Base-by-base conservation (phyloP, 2,888 invertebrate genomes). In the Synergus gifuensis region DNA sequence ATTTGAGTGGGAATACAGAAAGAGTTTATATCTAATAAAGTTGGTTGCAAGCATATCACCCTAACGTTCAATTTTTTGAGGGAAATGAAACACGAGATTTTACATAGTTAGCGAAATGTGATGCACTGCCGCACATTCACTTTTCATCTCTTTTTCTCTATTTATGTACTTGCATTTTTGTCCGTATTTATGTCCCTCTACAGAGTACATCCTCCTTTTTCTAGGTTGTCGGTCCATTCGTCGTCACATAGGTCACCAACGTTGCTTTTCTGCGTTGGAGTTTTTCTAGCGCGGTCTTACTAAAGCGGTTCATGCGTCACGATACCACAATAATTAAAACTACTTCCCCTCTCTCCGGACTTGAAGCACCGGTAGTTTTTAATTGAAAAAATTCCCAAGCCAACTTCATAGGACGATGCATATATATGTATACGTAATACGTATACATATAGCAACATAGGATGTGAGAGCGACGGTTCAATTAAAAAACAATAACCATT, bases 291-390 rank as follows among this genome's bases (percentile, higher is more conserved):
- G 73, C 79, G n/a, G 84, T 83, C 85, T 85, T 82, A 83, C 84
- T 80, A 86, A 86, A 87, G 82, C 87, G 86, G 85, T 84, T 87
- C 87, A 88, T 88, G 90, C 88, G 89, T 87, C 89, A 89, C 88
- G 88, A 89, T 89, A 89, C 89, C 88, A 88, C 89, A 90, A 89
- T 90, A 90, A 90, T 90, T 90, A 90, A 90, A 90, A 90, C 87
- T 85, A 86, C 86, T 85, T 83, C 84, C 83, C 79, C 82, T 80
- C 44, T 76, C 66, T 54, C 44, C 66, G 78, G 76, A 28, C 82
- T 83, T 83, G 83, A 78, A 84, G 84, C 82, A 83, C 78, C 79
- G 84, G 86, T 85, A 83, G 54, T 88, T 89, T 91, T 90, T 90
- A 90, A 91, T 90, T 91, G 89, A 90, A 91, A 90, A 91, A 90